A percentile compares a stretch with the other conserved stretches of the same genome.
Evolutionary conservation across 2,797 vertebrate species (phyloP).

Genomic region (Scarus forsteni): DNA sequence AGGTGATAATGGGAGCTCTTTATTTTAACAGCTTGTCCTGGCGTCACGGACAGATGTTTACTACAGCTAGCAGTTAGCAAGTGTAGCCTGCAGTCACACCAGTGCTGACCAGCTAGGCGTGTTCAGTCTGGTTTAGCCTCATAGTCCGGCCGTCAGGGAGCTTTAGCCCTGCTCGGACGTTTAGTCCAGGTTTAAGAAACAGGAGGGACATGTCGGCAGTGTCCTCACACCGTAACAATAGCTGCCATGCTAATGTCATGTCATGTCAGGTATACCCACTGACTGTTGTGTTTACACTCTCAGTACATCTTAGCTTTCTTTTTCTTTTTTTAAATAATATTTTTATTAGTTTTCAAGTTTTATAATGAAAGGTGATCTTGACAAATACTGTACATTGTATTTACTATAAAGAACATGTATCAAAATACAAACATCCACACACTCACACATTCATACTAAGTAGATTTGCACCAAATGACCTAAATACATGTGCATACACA

Average conservation of each 20-base stretch:
- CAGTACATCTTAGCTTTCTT: neutral
- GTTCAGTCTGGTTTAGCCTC: neutral
- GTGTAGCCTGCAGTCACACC: neutral
- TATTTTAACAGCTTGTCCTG: neutral
- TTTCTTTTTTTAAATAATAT: no score
- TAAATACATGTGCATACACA: no score
- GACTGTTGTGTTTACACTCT: neutral
- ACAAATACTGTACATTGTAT: no score
- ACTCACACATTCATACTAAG: no score
- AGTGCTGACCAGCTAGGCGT: neutral
- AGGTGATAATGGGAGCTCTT: neutral
- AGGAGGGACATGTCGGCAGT: no score
- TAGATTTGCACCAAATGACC: no score
- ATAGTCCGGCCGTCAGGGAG: neutral
- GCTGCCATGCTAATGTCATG: constrained; percentile 2
- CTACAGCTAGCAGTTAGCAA: constrained; percentile 59
- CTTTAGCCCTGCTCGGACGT: neutral
- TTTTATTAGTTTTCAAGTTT: no score
- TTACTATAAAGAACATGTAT: no score
- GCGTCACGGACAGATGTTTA: constrained; percentile 53
- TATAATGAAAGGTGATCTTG: no score
- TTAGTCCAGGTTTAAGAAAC: neutral
- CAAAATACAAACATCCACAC: no score
- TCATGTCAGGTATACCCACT: neutral
- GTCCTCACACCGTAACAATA: neutral